phyloP scores from a whole-genome alignment of 1,140 invertebrate species.

The Monomorium pharaonis region DNA sequence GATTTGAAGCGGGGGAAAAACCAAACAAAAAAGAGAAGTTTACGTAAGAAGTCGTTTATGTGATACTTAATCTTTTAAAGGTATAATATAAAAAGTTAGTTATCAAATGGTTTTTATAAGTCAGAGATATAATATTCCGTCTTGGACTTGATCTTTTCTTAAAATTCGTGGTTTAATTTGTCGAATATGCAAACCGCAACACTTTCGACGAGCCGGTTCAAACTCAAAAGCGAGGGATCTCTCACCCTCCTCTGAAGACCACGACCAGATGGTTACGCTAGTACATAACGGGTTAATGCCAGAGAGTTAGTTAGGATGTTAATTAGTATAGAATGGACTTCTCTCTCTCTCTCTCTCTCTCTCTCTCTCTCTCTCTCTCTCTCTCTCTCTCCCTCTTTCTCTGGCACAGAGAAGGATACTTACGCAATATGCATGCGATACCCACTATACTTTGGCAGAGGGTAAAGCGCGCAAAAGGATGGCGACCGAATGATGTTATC shows the following conservation, averaged over 20 bases:
- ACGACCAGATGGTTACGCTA: slow-evolving; percentile 39
- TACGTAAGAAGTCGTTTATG: not conserved
- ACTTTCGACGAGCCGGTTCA: slow-evolving; percentile 11
- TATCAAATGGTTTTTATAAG: not conserved
- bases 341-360: not conserved
- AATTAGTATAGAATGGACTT: slow-evolving; percentile 55
- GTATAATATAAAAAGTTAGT: not conserved
- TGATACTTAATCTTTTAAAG: not conserved
- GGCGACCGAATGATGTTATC: slow-evolving; percentile 31
- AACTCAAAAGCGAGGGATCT: slow-evolving; percentile 6
- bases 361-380: not conserved
- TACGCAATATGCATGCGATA: slow-evolving; percentile 9
- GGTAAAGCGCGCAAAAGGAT: slow-evolving; percentile 16
- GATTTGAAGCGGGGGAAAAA: not conserved
- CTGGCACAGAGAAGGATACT: not conserved
- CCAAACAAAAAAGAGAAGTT: not conserved
- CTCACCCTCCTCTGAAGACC: slow-evolving; percentile 10
- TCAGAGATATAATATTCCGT: not conserved
- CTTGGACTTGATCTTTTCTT: not conserved
- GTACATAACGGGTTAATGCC: slow-evolving; percentile 49
- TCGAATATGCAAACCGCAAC: not conserved
- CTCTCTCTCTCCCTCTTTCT: not conserved
- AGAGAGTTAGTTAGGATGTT: slow-evolving; percentile 44
- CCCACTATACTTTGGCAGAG: slow-evolving; percentile 19
- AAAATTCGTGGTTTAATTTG: slow-evolving; percentile 2